phyloP scores from a whole-genome alignment of 53 echinoderm and acorn worm genomes.

The Apostichopus leukothele region DNA sequence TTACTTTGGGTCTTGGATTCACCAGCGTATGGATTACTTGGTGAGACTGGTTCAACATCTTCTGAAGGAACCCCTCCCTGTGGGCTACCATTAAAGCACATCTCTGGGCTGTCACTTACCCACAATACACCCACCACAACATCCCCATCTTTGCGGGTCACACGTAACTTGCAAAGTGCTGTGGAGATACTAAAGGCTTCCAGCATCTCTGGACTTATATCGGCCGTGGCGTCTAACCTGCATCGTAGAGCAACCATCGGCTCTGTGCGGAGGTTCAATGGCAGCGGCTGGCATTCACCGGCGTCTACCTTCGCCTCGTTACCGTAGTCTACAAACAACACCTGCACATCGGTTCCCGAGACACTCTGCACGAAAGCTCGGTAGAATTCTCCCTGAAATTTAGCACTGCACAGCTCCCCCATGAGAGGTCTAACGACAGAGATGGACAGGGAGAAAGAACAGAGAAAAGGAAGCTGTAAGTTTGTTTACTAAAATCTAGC shows the following conservation, averaged over 20 bases:
- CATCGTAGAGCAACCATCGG: conserved; percentile 10
- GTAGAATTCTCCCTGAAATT: conserved; percentile 4
- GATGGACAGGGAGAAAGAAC: too few relatives aligned
- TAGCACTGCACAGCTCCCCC: not conserved
- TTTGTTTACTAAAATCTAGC: too few relatives aligned
- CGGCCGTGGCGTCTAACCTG: not conserved
- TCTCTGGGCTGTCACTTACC: not conserved
- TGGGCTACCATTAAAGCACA: not conserved
- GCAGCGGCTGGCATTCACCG: not conserved
- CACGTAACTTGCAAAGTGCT: not conserved
- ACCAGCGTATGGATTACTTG: not conserved
- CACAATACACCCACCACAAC: conserved; percentile 10
- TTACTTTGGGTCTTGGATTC: not conserved
- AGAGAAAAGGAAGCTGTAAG: too few relatives aligned
- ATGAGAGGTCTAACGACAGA: not conserved
- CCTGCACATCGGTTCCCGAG: not conserved
- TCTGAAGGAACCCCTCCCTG: not conserved
- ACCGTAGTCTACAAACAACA: conserved; percentile 23
- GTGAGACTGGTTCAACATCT: not conserved
- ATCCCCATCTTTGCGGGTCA: conserved; percentile 35
- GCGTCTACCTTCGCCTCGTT: not conserved
- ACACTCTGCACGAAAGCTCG: not conserved
- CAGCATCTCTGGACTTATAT: not conserved
- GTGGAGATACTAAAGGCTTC: not conserved
- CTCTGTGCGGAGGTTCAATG: not conserved